These are phyloP conservation scores for Ricordea florida DNA, from an alignment of 92 coral and sea anemone species.

Conservation along the genomic window DNA sequence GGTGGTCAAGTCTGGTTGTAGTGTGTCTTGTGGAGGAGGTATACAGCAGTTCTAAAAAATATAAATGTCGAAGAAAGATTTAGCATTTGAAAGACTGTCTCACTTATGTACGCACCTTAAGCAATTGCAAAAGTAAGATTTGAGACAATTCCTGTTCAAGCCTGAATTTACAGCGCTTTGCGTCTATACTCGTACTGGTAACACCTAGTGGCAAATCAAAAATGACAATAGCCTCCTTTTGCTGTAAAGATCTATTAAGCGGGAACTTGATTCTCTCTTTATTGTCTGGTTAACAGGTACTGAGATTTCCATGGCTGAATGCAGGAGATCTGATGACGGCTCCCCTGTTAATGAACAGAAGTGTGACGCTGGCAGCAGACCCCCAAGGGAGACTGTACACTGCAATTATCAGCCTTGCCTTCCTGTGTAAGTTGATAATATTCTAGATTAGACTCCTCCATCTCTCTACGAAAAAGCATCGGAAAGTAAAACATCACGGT, in stretches of 20 bases:
- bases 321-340: constrained; percentile 98
- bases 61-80: not conserved
- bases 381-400: constrained; percentile 84
- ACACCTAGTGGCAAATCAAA: no score
- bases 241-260: no score
- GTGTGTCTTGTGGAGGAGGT: constrained; percentile 98
- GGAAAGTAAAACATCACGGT: no score
- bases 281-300: constrained; percentile 26
- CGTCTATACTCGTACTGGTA: no score
- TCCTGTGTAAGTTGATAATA: constrained; percentile 77
- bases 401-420: constrained; percentile 94
- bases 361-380: constrained; percentile 87
- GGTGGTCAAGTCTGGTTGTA: constrained; percentile 90
- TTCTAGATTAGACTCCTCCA: not conserved
- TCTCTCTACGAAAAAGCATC: no score
- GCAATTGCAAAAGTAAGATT: no score
- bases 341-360: constrained; percentile 88
- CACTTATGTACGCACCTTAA: not conserved
- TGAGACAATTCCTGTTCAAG: no score
- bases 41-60: not conserved
- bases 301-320: constrained; percentile 84
- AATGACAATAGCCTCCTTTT: no score
- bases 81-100: not conserved
- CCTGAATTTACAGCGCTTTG: no score
- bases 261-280: not conserved